Percentiles rank a stretch among this genome's conserved stretches.
These are phyloP conservation scores for Zonitis immaculata DNA, from an alignment of 2,888 invertebrate genomes.

Conservation along the genomic window DNA sequence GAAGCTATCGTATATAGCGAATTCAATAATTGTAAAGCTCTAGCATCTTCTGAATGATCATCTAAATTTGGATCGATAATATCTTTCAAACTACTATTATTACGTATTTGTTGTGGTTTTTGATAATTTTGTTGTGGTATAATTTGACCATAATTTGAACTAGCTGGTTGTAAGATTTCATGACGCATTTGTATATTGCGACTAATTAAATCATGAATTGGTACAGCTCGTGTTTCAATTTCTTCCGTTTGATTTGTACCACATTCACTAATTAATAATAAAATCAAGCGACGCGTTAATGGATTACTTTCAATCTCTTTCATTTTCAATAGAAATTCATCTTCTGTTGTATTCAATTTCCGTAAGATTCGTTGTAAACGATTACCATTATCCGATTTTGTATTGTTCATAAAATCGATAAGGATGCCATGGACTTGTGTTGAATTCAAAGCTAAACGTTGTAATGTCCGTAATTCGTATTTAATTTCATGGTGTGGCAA, in stretches of 20 bases:
- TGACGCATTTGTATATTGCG: constrained; percentile 23
- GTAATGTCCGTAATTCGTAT: constrained; percentile 48
- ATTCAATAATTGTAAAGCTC: constrained; percentile 76
- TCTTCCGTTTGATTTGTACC: constrained; percentile 51
- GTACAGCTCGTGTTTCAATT: constrained; percentile 25
- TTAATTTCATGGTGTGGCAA: constrained; percentile 34
- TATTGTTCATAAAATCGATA: constrained; percentile 53
- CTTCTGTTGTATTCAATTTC: constrained; percentile 68
- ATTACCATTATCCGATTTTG: constrained; percentile 61
- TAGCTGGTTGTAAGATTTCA: constrained; percentile 22
- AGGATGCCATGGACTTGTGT: constrained; percentile 43
- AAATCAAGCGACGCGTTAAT: constrained; percentile 66
- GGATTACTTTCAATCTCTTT: constrained; percentile 74
- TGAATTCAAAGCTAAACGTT: constrained; percentile 38
- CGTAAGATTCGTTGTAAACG: constrained; percentile 74
- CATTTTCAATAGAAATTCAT: constrained; percentile 75
- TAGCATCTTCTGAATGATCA: constrained; percentile 60
- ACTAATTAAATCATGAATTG: constrained; percentile 18
- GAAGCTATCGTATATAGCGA: constrained; percentile 81
- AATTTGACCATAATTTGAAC: constrained; percentile 7
- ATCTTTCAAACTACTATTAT: constrained; percentile 17
- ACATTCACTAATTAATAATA: constrained; percentile 74
- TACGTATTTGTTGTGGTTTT: neutral
- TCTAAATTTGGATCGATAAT: constrained; percentile 34
- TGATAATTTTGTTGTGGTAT: neutral